Conservation (phyloP, 2,113 vertebrate genomes). For the Aegotheles bennettii region DNA sequence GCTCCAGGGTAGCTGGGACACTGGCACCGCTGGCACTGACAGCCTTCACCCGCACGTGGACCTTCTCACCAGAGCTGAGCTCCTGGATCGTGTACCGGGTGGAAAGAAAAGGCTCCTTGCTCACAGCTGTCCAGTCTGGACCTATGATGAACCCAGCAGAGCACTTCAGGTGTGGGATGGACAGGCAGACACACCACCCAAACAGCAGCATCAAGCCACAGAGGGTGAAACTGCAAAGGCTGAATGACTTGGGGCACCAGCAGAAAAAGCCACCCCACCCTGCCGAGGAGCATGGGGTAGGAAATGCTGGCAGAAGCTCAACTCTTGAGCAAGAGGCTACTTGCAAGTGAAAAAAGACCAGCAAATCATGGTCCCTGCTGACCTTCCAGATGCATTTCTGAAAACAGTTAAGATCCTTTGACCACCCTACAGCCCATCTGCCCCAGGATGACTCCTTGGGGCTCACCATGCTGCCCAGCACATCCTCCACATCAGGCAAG, state of each 20-base stretch:
- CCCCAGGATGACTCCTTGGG: neutral
- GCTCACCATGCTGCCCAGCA: neutral
- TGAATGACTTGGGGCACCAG: neutral
- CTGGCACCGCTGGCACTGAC: conserved; percentile 76
- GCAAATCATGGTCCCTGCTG: neutral
- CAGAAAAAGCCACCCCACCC: neutral
- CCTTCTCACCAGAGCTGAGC: conserved; percentile 77
- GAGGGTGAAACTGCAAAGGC: neutral
- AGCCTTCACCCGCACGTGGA: conserved; percentile 79
- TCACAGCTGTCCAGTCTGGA: conserved; percentile 80
- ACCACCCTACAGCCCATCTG: neutral
- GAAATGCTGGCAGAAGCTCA: neutral
- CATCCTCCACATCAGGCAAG: neutral
- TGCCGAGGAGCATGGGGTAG: neutral
- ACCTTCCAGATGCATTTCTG: neutral
- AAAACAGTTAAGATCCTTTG: neutral
- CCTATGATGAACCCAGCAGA: conserved; percentile 61
- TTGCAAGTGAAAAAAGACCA: neutral
- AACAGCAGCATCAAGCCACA: neutral
- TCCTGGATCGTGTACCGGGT: conserved; percentile 76
- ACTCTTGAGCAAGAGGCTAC: neutral
- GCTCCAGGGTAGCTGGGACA: conserved; percentile 67
- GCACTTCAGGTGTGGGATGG: accelerated
- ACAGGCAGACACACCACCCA: neutral
- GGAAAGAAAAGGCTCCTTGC: conserved; percentile 72